Base-by-base conservation (phyloP, 2,113 vertebrate species). In the Caracal caracal region DNA sequence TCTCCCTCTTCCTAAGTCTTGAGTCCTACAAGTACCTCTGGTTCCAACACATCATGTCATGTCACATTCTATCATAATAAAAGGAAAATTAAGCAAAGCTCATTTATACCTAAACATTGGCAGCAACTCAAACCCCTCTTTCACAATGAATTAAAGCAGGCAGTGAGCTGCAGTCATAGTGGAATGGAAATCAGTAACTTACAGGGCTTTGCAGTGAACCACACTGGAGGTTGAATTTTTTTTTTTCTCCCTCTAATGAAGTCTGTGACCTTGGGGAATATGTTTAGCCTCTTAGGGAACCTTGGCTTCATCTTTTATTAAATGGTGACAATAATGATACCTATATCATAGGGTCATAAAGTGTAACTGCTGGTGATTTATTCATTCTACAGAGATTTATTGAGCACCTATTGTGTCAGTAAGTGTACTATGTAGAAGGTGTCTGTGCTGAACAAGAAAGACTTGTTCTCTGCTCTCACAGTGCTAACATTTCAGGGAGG, bases 81-180 rank as follows among this genome's bases (percentile, higher is more conserved):
- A 84, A 94, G 78, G 61, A 93, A 33, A 97, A 95, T 94, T 63
- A 88, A 81, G 40, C 86, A 73, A 56, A 92, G 70, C 83, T 96
- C 87, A 70, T 94, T 90, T 81, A 68, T 35, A 92, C 84, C 89
- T 92, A 70, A 89, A 66, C 30, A 6, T 3, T 95, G 89, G 94
- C 96, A 95, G 83, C 33, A 75, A 81, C 63, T 83, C 89, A 92
- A 53, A 56, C 3, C 10, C 68, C 47, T 89, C 76, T 83, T 92
- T 93, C 88, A 37, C 37, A 56, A 15, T 86, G 76, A 94, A 85
- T 93, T 78, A 90, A 90, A 89, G 53, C 40, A 35, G 90, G 81
- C 78, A 19, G 22, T 91, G 83, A 95, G 71, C 92, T 65, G 24
- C 20, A 49, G 85, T 49, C 92, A 63, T 61, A 10, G 10, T 59